Evolutionary conservation across 2,113 vertebrate genomes (phyloP), one percentile per base, ranked within the genome.

Genomic region (Saguinus imperator): DNA sequence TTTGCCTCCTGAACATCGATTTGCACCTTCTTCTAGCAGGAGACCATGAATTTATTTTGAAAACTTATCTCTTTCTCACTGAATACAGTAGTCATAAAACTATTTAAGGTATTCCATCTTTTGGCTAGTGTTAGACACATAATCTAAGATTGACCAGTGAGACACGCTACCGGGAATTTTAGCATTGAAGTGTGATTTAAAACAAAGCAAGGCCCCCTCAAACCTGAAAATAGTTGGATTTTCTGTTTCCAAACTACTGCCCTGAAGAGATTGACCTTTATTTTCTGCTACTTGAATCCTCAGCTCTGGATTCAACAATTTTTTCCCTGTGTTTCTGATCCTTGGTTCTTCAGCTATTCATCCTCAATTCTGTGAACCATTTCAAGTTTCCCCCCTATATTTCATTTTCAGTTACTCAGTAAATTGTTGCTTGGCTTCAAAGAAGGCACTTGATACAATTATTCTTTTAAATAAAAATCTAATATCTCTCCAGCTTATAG

Each of bases 381-480:
- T 48, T 32, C 27, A 23, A 16, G 64, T 0, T 20, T 43, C 77
- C 61, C 4, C 6, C 14, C 37, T 50, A 3, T 66, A 35, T 79
- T 84, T 75, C 37, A 23, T 52, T 37, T 95, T 91, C 61, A 45
- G 25, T 61, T 75, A 80, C 23, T 64, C 68, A 94, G 11, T 18
- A 2, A 94, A 18, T 4, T 92, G 18, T 85, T 87, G 4, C 20
- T 76, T 64, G 32, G 21, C 25, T 48, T 32, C n/a, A 89, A 66
- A 68, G 14, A 84, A 87, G 12, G 3, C 0, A 73, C 8, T 50
- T 79, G 12, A 45, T 52, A 45, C 1, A 85, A 40, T 94, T 68
- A 27, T 37, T 88, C 27, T 61, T 94, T 57, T 8, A 94, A 94
- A 40, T 85, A 27, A 72, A 97, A 95, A 89, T 89, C 16, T 13